Conservation (phyloP, 1,140 invertebrate species). For the Micrasema longulum region DNA sequence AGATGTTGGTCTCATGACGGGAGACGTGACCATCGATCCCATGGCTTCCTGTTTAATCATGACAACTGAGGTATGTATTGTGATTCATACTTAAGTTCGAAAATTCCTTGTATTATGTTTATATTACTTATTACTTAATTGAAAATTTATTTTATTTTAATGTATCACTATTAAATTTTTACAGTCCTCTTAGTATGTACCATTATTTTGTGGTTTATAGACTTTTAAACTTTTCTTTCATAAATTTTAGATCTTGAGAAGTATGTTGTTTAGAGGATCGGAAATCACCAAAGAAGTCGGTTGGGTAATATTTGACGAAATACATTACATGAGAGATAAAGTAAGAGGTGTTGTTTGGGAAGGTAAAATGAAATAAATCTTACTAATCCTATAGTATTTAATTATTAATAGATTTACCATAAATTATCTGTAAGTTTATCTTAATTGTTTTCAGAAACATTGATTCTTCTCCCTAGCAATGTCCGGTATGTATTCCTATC, state of each 20-base stretch:
- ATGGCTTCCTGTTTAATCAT: slow-evolving; percentile 98
- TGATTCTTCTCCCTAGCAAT: slow-evolving; percentile 97
- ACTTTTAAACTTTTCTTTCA: no score
- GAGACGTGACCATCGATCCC: slow-evolving; percentile 99
- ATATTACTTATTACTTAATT: no score
- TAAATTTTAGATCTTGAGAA: slow-evolving; percentile 86
- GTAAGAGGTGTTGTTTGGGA: slow-evolving; percentile 99
- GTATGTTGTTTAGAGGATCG: slow-evolving; percentile 98
- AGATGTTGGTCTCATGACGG: slow-evolving; percentile 98
- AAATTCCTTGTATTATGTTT: no score
- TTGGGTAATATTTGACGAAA: slow-evolving; percentile 99
- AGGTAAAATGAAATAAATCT: slow-evolving; percentile 57
- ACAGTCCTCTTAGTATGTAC: no score
- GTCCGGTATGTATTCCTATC: slow-evolving; percentile 99
- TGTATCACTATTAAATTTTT: no score
- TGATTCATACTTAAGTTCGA: not conserved
- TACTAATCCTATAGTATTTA: not conserved
- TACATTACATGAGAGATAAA: slow-evolving; percentile 99
- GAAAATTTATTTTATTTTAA: no score
- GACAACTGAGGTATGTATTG: slow-evolving; percentile 94
- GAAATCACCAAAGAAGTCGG: slow-evolving; percentile 98
- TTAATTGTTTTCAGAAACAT: slow-evolving; percentile 78
- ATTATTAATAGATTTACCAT: no score
- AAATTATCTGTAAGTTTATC: not conserved
- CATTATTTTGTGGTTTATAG: no score